These are phyloP conservation scores for Apamea sordens DNA, from an alignment of 2,888 invertebrate species.

Conservation along the genomic window DNA sequence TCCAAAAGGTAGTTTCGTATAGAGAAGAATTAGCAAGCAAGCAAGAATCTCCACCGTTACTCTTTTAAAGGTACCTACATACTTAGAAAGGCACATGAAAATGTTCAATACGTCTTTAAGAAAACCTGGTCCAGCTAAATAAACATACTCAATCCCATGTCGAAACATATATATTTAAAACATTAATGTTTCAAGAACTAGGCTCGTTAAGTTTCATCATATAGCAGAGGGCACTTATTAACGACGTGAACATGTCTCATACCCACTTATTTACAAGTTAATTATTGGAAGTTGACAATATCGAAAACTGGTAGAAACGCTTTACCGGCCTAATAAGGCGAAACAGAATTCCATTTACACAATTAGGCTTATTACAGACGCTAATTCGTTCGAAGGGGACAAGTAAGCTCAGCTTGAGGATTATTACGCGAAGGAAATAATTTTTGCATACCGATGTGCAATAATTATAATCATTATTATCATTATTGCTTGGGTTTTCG, in stretches of 20 bases:
- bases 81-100: slow-evolving; percentile 1
- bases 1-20: neutral
- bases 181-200: slow-evolving; percentile 58
- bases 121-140: slow-evolving; percentile 43
- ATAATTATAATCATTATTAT: slow-evolving; percentile 81
- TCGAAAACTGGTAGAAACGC: slow-evolving; percentile 70
- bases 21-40: neutral
- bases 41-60: neutral
- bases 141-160: slow-evolving; percentile 46
- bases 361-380: slow-evolving; percentile 83
- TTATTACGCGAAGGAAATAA: slow-evolving; percentile 76
- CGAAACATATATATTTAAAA: slow-evolving; percentile 51
- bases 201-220: slow-evolving; percentile 62
- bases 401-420: slow-evolving; percentile 81
- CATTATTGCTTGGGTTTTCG: slow-evolving; percentile 75
- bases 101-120: neutral
- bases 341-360: slow-evolving; percentile 80
- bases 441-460: slow-evolving; percentile 81
- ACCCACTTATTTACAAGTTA: slow-evolving; percentile 68
- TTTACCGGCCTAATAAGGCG: slow-evolving; percentile 73
- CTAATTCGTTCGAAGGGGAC: slow-evolving; percentile 83
- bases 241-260: slow-evolving; percentile 56
- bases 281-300: slow-evolving; percentile 72
- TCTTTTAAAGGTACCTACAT: neutral
- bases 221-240: slow-evolving; percentile 59